These are phyloP conservation scores for Xestia rhomboidea DNA, from an alignment of 2,888 invertebrate genomes.

Conservation along the genomic window DNA sequence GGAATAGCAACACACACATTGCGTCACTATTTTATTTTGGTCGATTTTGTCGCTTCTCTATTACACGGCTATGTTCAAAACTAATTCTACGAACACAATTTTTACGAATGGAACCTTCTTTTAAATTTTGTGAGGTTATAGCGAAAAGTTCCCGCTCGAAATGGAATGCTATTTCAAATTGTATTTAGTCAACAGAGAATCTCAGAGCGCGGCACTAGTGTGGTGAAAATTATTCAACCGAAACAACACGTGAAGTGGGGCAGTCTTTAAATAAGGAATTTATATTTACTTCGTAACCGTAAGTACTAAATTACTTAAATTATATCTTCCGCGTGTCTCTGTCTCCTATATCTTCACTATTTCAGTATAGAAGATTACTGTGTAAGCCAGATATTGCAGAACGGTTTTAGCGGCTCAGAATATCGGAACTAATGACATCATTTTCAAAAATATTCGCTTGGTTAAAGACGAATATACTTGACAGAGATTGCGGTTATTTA, in stretches of 20 bases:
- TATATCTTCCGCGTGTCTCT: not conserved
- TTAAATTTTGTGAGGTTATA: slow-evolving; percentile 57
- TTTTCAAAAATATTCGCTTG: slow-evolving; percentile 31
- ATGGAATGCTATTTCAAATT: slow-evolving; percentile 64
- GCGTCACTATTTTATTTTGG: slow-evolving; percentile 83
- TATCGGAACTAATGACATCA: slow-evolving; percentile 30
- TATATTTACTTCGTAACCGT: slow-evolving; percentile 31
- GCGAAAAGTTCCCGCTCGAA: slow-evolving; percentile 74
- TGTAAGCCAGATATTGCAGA: not conserved
- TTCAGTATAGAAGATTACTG: not conserved
- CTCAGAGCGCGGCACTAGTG: slow-evolving; percentile 51
- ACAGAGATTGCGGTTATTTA: not conserved
- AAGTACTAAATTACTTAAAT: slow-evolving; percentile 36
- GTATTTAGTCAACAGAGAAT: slow-evolving; percentile 66
- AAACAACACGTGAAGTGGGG: slow-evolving; percentile 47
- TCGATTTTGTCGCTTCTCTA: slow-evolving; percentile 73
- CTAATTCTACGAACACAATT: not conserved
- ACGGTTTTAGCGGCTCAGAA: not conserved
- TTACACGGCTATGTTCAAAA: slow-evolving; percentile 62
- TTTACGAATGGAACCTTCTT: not conserved
- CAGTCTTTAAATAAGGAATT: slow-evolving; percentile 59
- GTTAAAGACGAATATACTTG: not conserved
- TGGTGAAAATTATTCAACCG: slow-evolving; percentile 26
- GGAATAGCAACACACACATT: slow-evolving; percentile 72
- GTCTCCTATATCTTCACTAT: not conserved